These are phyloP conservation scores for Therioaphis trifolii DNA, from an alignment of 2,888 invertebrate genomes.

Conservation along the genomic window DNA sequence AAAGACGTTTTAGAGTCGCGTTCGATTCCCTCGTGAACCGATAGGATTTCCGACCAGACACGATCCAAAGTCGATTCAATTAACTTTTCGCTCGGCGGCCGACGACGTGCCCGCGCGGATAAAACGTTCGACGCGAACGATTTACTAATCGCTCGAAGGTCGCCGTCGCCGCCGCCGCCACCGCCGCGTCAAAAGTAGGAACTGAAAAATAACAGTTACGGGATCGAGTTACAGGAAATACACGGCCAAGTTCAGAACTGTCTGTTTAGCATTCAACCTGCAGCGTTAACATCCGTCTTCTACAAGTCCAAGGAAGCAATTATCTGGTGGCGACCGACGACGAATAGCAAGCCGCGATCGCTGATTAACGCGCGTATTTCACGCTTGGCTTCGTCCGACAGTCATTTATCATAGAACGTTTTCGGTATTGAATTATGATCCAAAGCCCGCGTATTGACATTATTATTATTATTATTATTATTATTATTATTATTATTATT, in stretches of 20 bases:
- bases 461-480: no score
- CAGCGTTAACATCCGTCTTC: slow-evolving; percentile 13
- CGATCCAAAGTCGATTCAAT: no score
- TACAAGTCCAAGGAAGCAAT: slow-evolving; percentile 47
- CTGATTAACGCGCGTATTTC: background rate
- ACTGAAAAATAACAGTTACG: slow-evolving; percentile 28
- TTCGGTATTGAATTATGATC: background rate
- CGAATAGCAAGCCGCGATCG: background rate
- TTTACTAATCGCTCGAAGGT: slow-evolving; percentile 35
- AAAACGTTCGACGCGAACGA: background rate
- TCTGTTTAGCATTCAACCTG: slow-evolving; percentile 5
- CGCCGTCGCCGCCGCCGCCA: no score
- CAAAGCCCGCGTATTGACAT: background rate
- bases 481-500: no score
- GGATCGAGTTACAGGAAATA: slow-evolving; percentile 51
- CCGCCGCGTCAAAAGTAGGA: slow-evolving; percentile 32
- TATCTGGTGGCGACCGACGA: slow-evolving; percentile 4
- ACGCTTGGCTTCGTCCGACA: slow-evolving; percentile 19
- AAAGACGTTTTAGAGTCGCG: no score
- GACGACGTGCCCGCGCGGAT: no score
- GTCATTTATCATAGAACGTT: background rate
- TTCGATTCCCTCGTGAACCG: no score
- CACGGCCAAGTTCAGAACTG: slow-evolving; percentile 43
- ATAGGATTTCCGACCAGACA: no score
- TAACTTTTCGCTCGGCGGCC: no score